A percentile compares a stretch with the other conserved stretches of the same genome.
Evolutionary conservation across 1,140 invertebrate genomes (phyloP).

Genomic region (Heterodera carotae): DNA sequence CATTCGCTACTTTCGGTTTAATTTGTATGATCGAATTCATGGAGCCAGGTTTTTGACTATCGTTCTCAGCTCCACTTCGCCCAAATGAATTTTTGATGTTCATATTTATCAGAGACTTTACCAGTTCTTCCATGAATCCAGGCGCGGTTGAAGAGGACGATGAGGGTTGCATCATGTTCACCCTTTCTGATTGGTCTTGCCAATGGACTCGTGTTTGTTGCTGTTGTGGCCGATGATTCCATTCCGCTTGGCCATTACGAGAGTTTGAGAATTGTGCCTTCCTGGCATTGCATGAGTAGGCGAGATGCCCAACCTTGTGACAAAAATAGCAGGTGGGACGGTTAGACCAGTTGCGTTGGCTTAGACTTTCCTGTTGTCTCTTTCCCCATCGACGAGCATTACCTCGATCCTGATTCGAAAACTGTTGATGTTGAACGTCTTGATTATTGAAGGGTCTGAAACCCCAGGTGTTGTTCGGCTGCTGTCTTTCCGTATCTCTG

Average conservation of each 20-base stretch:
- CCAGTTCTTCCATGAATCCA: not conserved
- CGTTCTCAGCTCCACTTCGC: not conserved
- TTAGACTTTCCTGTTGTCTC: too few relatives aligned
- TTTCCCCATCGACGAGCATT: too few relatives aligned
- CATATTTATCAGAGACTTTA: not conserved
- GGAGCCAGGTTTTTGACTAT: not conserved
- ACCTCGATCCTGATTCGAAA: too few relatives aligned
- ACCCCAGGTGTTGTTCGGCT: too few relatives aligned
- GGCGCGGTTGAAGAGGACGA: not conserved
- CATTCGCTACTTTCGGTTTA: not conserved
- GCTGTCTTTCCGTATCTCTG: too few relatives aligned
- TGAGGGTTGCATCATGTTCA: not conserved
- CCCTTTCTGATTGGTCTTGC: not conserved
- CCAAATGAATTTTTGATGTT: not conserved
- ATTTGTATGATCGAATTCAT: not conserved
- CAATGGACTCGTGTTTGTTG: not conserved
- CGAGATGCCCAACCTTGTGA: too few relatives aligned
- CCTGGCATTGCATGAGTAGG: too few relatives aligned
- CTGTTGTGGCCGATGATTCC: not conserved
- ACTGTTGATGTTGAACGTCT: constrained; percentile 9
- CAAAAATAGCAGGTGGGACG: too few relatives aligned
- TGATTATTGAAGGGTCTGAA: constrained; percentile 15
- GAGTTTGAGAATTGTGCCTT: too few relatives aligned
- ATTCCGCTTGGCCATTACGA: too few relatives aligned
- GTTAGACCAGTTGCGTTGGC: too few relatives aligned